Conservation (phyloP, 2,797 vertebrate genomes). For the Cynopterus sphinx region DNA sequence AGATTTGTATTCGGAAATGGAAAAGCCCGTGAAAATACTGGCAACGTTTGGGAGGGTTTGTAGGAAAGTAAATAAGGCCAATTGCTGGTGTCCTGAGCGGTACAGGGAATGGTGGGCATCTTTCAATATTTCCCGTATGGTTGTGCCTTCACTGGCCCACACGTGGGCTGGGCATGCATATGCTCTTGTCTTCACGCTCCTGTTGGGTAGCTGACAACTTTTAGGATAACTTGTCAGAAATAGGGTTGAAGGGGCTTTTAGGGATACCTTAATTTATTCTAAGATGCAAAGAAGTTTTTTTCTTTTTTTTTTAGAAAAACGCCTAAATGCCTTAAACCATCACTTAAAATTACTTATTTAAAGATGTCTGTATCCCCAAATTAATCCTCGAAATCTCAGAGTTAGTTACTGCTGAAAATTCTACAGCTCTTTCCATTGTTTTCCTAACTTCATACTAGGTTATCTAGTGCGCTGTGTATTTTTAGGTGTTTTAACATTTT, state of each 20-base stretch:
- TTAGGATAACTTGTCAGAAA: neutral
- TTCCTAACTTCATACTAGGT: neutral
- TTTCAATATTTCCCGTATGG: neutral
- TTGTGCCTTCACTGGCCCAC: neutral
- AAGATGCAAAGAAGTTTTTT: neutral
- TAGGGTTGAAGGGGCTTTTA: neutral
- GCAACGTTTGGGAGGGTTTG: neutral
- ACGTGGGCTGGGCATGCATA: neutral
- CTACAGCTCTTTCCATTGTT: neutral
- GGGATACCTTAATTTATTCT: conserved; percentile 32
- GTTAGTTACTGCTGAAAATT: conserved; percentile 17
- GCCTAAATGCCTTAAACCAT: neutral
- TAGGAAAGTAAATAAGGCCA: neutral
- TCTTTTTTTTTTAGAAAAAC: neutral
- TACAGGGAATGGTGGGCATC: neutral
- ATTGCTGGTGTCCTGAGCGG: neutral
- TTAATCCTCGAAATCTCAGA: neutral
- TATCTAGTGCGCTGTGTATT: neutral
- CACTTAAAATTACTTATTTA: conserved; percentile 55
- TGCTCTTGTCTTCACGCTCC: neutral
- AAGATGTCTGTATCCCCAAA: neutral
- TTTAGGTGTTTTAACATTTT: conserved; percentile 35
- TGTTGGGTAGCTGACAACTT: neutral
- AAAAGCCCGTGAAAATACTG: conserved; percentile 30
- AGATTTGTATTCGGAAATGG: conserved; percentile 40